Base-by-base conservation (phyloP, 2,797 vertebrate genomes). In the Tenualosa ilisha region DNA sequence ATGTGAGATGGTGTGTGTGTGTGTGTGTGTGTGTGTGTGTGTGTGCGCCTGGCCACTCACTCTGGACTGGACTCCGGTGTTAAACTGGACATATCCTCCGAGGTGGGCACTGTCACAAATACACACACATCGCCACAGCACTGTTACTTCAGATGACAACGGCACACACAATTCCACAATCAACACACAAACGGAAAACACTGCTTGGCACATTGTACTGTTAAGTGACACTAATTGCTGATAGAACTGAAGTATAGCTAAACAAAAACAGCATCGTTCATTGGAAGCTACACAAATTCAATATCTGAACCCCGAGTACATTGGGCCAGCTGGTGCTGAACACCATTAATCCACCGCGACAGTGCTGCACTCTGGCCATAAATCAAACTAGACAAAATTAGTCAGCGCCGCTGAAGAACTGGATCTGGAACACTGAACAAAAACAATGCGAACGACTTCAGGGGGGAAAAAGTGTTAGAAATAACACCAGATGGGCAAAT, bases 31-130 rank as follows among this genome's bases (percentile, higher is more conserved):
- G 84, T 65, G 50, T 12, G 86, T 54, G 59, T n/a, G 85, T 88
- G 31, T n/a, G 20, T 81, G 50, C 24, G 72, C 13, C n/a, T 81
- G n/a, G 83, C 81, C 81, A 96, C 97, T 96, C 93, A 98, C 97
- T 98, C 97, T 24, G 97, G 97, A 86, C 97, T 98, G 88, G 97
- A 98, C 89, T 98, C 97, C 86, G 97, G 97, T 2, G 97, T 98
- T 88, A 98, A 93, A 89, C 97, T 98, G 92, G 97, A 98, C 97
- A 98, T 98, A 93, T 98, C 97, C 91, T 98, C 97, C 43, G 97
- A 96, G 81, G 97, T 97, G 40, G 97, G 97, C 91, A 98, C 97
- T 97, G 91, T 51, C 87, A 91, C 72, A 88, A 81, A 82, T 3
- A 68, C 46, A 68, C 75, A 81, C 17, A 51, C 51, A 54, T 63